Evolutionary conservation across 1,140 invertebrate species (phyloP).

Genomic region (Sinonovacula constricta): DNA sequence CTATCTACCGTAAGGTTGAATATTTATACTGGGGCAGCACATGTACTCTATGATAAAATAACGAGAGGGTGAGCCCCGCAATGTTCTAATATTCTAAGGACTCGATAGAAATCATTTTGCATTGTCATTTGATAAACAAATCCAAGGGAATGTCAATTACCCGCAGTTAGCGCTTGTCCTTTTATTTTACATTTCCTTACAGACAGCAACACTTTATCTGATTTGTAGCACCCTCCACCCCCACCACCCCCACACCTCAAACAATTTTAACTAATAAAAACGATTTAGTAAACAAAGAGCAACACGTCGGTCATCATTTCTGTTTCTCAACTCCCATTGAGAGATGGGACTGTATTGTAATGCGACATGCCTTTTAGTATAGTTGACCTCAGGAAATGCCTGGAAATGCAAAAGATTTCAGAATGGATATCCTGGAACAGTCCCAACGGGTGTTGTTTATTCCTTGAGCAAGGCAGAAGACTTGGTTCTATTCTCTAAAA

Average conservation of each 20-base stretch:
- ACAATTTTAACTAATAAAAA: constrained; percentile 56
- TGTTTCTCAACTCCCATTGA: constrained; percentile 30
- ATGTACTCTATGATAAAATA: constrained; percentile 54
- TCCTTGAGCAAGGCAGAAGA: constrained; percentile 30
- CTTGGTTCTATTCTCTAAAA: no score
- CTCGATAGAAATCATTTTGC: constrained; percentile 52
- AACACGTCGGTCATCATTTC: constrained; percentile 32
- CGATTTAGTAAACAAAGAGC: constrained; percentile 32
- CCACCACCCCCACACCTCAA: no score
- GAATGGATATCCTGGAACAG: constrained; percentile 22
- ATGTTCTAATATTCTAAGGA: constrained; percentile 41
- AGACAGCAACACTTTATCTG: constrained; percentile 40
- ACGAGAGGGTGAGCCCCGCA: constrained; percentile 54
- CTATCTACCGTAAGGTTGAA: no score
- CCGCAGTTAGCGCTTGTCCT: constrained; percentile 51
- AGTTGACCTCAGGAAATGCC: constrained; percentile 41
- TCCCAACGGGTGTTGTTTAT: constrained; percentile 17
- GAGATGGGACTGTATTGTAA: constrained; percentile 31
- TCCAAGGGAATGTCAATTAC: constrained; percentile 3
- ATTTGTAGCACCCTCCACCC: no score
- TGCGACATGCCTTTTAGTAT: constrained; percentile 9
- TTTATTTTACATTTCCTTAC: constrained; percentile 50
- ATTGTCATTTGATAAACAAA: constrained; percentile 40
- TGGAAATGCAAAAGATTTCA: constrained; percentile 9
- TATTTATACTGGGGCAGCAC: no score